phyloP scores from a whole-genome alignment of 2,113 vertebrate species.

The Ictalurus furcatus region DNA sequence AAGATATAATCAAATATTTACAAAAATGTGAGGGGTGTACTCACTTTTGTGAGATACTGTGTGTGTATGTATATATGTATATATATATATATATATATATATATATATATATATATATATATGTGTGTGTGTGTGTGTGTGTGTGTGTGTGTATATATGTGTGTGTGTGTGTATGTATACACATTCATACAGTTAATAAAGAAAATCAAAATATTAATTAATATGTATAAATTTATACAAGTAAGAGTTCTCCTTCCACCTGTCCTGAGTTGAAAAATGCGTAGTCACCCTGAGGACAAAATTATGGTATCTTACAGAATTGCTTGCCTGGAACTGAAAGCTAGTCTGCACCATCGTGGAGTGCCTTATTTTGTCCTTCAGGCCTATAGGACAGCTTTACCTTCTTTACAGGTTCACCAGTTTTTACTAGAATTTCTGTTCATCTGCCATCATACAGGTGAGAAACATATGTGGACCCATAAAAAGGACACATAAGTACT shows the following conservation, averaged over 20 bases:
- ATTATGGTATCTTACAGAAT: background rate
- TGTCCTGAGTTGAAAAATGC: conserved; percentile 19
- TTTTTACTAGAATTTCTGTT: background rate
- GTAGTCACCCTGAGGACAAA: background rate
- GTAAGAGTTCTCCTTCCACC: background rate
- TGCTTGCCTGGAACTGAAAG: background rate
- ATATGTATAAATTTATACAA: background rate
- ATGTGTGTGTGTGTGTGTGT: no score
- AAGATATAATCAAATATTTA: no score
- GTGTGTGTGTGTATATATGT: no score
- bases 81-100: no score
- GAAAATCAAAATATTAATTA: background rate
- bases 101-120: no score
- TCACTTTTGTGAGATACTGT: no score
- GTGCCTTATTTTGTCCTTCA: conserved; percentile 14
- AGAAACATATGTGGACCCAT: background rate
- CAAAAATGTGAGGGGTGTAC: no score
- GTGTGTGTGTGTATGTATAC: no score
- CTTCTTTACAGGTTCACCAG: conserved; percentile 20
- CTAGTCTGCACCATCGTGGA: background rate
- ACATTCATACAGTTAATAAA: background rate
- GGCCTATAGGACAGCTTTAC: background rate
- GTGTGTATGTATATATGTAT: no score
- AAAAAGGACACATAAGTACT: background rate
- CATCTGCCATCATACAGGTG: conserved; percentile 17